Conservation (phyloP, 2,113 vertebrate species). For the Lipophrys pholis region DNA sequence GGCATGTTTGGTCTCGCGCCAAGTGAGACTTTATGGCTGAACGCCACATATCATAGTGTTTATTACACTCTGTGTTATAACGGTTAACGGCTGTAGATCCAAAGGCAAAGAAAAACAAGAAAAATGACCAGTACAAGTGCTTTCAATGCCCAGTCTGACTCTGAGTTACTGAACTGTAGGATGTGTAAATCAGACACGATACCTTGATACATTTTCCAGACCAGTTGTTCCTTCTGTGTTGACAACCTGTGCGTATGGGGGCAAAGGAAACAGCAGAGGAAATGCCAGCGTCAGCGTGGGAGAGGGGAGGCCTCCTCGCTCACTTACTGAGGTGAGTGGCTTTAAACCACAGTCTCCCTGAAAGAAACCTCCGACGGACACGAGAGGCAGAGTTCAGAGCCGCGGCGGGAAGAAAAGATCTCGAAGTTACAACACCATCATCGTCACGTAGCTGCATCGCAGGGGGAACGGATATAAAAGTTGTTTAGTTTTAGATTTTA, state of each 20-base stretch:
- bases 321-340: slow-evolving; percentile 67
- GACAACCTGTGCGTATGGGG: slow-evolving; percentile 55
- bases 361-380: slow-evolving; percentile 54
- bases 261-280: slow-evolving; percentile 68
- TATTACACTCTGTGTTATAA: no score
- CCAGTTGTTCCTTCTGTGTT: slow-evolving; percentile 46
- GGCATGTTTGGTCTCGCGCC: no score
- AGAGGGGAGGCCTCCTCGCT: slow-evolving; percentile 57
- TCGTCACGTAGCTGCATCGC: neutral
- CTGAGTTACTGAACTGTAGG: slow-evolving; percentile 5
- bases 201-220: slow-evolving; percentile 63
- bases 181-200: slow-evolving; percentile 3
- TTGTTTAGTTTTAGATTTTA: neutral
- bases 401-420: slow-evolving; percentile 6
- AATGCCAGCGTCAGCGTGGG: slow-evolving; percentile 67
- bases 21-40: no score
- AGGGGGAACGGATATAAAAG: neutral
- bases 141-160: neutral
- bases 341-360: slow-evolving; percentile 65
- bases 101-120: no score
- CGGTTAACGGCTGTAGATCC: no score
- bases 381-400: neutral
- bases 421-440: neutral
- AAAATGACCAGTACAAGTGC: no score
- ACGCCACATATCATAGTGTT: no score